Evolutionary conservation across 2,888 invertebrate species (phyloP), one percentile per base, ranked within the genome.

Genomic region (Chorisops tibialis): DNA sequence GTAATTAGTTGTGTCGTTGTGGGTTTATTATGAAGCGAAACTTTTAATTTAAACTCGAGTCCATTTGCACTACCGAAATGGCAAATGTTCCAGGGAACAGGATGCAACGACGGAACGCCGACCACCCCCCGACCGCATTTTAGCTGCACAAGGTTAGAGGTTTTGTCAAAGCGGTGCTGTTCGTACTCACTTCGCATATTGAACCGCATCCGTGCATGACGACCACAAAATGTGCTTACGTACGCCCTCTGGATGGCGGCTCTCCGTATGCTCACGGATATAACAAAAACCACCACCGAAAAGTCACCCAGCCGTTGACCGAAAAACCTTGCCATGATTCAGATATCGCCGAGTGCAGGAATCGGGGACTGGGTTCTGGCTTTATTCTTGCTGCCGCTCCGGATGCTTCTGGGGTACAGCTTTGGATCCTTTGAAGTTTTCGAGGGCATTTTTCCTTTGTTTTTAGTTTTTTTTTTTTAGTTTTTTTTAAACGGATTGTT

Each of bases 151-250:
- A 11, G 21, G 50, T 24, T 7, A 9, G 30, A 49, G 22, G 50
- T 50, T 11, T 18, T 30, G 50, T 50, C 19, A 38, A 39, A n/a
- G 52, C 19, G 52, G n/a, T 7, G 52, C 7, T 19, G 12, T 52
- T 21, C 39, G 38, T 14, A 22, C 50, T 16, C 18, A 14, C 16
- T 11, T 16, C 16, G 2, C 21, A 39, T 39, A 19, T 14, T 14
- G 19, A 21, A 59, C 59, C 59, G 47, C 59, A 59, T 24, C 30
- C 59, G 59, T 59, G 59, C 48, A 37, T 59, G 48, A 21, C 11
- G 35, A 47, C 59, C 59, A 30, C 59, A 59, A 47, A 59, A 59
- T 59, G 48, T 59, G 43, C 48, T 59, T 45, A 16, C 9, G 30
- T 5, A 16, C 35, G 4, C 38, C 6, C 35, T 16, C 14, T 24